A percentile compares a stretch with the other conserved stretches of the same genome.
Conservation (phyloP, 2,888 invertebrate species). For the Mystacides longicornis region DNA sequence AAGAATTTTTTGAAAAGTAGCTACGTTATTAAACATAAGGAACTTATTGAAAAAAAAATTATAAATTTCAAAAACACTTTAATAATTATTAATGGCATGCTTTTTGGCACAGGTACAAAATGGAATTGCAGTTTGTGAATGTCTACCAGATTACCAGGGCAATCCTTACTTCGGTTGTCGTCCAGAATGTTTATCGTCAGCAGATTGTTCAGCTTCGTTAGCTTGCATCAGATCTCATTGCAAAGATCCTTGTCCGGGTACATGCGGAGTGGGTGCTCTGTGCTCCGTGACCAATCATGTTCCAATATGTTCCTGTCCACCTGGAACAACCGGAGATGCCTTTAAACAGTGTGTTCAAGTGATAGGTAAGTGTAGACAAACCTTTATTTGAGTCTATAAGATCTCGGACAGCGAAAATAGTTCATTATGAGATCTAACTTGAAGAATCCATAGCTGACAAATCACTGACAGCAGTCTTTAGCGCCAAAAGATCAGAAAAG, state of each 20-base stretch:
- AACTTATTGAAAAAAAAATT: too few relatives aligned
- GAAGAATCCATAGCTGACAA: too few relatives aligned
- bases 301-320: conserved; percentile 66
- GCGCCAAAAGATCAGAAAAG: too few relatives aligned
- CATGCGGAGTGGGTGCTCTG: conserved; percentile 75
- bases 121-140: conserved; percentile 62
- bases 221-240: conserved; percentile 80
- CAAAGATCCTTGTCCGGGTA: conserved; percentile 72
- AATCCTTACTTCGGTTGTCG: conserved; percentile 70
- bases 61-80: too few relatives aligned
- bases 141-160: conserved; percentile 63
- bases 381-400: too few relatives aligned
- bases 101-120: conserved; percentile 33
- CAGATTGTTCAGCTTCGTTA: conserved; percentile 76
- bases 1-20: background rate
- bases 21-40: too few relatives aligned
- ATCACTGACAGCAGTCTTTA: too few relatives aligned
- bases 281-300: conserved; percentile 67
- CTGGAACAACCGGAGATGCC: conserved; percentile 61
- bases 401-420: too few relatives aligned
- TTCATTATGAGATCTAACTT: too few relatives aligned
- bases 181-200: conserved; percentile 81
- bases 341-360: conserved; percentile 53
- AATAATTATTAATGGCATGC: too few relatives aligned
- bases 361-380: conserved; percentile 27